Evolutionary conservation across 2,797 vertebrate genomes (phyloP).

Genomic region (Nyctibius grandis): DNA sequence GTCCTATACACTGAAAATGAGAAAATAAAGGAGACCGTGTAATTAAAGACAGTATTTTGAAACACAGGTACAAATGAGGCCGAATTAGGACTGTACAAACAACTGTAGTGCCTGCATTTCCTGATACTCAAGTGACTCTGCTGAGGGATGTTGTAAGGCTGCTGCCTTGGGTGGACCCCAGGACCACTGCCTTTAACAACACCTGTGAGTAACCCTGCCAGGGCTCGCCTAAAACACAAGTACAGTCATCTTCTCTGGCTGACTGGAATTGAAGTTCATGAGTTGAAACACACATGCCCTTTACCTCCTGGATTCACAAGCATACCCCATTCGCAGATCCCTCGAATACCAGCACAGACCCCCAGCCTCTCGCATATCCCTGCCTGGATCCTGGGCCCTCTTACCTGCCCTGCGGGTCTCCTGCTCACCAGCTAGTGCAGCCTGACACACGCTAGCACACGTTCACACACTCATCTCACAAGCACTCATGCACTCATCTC

Average conservation of each 20-base stretch:
- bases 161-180: neutral
- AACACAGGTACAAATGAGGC: neutral
- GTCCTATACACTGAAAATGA: neutral
- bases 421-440: neutral
- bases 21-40: neutral
- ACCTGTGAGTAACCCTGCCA: neutral
- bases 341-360: neutral
- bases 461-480: neutral
- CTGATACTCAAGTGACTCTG: neutral
- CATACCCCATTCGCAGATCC: neutral
- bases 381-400: neutral
- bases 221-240: neutral
- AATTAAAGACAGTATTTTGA: neutral
- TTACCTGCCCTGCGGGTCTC: rapidly evolving
- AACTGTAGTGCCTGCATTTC: neutral
- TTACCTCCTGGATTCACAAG: neutral
- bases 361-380: neutral
- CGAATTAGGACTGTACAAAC: neutral
- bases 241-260: neutral
- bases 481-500: rapidly evolving
- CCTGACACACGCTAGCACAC: rapidly evolving
- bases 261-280: neutral
- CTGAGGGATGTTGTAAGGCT: neutral
- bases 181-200: neutral
- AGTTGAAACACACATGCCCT: neutral